A percentile compares a stretch with the other conserved stretches of the same genome.
These are phyloP conservation scores for Condylostylus longicornis DNA, from an alignment of 1,140 invertebrate genomes.

Conservation along the genomic window DNA sequence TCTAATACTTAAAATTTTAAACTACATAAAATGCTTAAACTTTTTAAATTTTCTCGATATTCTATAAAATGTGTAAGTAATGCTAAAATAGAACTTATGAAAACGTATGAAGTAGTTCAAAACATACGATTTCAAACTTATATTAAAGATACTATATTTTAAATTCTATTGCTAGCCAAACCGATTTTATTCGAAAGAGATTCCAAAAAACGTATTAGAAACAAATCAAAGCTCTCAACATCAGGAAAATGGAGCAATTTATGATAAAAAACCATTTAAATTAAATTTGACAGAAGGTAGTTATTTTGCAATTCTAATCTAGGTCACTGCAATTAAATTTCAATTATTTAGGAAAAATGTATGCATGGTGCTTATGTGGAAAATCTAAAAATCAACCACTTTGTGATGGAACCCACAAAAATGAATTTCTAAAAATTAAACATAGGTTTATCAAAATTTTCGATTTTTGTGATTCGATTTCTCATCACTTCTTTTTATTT, in stretches of 20 bases:
- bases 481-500: constrained; percentile 14
- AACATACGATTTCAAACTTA: no score
- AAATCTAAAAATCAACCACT: constrained; percentile 80
- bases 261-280: constrained; percentile 83
- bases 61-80: no score
- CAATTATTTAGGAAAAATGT: constrained; percentile 51
- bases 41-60: no score
- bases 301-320: not conserved
- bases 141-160: no score
- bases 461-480: not conserved
- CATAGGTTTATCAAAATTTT: constrained; percentile 32
- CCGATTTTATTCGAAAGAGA: no score
- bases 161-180: no score
- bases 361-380: constrained; percentile 90
- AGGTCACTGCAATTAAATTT: not conserved
- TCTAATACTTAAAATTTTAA: no score
- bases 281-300: constrained; percentile 47
- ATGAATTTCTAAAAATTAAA: constrained; percentile 52
- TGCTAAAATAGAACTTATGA: no score
- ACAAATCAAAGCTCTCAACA: constrained; percentile 39
- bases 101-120: no score
- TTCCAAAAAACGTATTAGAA: constrained; percentile 48
- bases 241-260: constrained; percentile 57
- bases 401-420: constrained; percentile 86
- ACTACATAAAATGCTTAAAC: no score